phyloP scores from a whole-genome alignment of 2,113 vertebrate genomes.

The Anguilla rostrata region DNA sequence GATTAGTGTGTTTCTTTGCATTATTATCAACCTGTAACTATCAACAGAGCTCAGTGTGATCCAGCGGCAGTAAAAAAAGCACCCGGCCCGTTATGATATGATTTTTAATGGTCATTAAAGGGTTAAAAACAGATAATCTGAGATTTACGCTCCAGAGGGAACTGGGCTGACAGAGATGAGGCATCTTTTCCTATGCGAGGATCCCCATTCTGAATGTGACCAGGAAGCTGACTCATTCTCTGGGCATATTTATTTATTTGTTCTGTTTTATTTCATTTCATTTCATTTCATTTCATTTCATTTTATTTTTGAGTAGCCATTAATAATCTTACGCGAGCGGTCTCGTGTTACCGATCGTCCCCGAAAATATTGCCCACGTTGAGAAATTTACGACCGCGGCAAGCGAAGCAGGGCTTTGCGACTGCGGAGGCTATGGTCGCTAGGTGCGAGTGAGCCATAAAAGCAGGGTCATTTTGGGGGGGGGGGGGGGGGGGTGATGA shows the following conservation, averaged over 20 bases:
- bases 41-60: not conserved
- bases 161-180: not conserved
- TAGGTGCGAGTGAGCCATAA: too few relatives aligned
- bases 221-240: not conserved
- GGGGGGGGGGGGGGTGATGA: not conserved
- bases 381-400: not conserved
- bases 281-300: too few relatives aligned
- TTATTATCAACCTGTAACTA: not conserved
- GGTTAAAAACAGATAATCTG: slow-evolving; percentile 8
- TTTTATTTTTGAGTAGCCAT: not conserved
- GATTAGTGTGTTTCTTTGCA: not conserved
- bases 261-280: too few relatives aligned
- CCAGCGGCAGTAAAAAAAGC: not conserved
- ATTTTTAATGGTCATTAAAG: slow-evolving; percentile 11
- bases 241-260: not conserved
- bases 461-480: too few relatives aligned
- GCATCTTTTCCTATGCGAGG: not conserved
- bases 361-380: not conserved
- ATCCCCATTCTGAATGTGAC: not conserved
- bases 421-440: not conserved
- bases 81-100: slow-evolving; percentile 11
- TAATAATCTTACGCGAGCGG: not conserved
- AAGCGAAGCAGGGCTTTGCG: not conserved
- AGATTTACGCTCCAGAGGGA: not conserved
- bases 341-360: not conserved